Conservation (phyloP, 2,888 invertebrate genomes). For the Parnassius apollo region DNA sequence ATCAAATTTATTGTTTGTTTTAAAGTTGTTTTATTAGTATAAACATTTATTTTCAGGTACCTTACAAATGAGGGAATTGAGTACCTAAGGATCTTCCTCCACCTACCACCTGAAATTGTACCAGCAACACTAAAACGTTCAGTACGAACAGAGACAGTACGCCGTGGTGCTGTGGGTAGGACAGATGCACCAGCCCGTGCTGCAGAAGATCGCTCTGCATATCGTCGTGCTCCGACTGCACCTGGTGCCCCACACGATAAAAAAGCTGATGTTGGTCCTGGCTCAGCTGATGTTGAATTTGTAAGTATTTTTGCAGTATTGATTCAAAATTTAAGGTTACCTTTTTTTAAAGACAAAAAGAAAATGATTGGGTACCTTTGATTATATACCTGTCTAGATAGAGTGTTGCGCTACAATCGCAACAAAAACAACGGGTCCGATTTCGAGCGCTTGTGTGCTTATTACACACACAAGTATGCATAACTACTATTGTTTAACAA, state of each 20-base stretch:
- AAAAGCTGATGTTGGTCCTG: conserved; percentile 98
- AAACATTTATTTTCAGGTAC: conserved; percentile 81
- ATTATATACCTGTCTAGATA: too few species aligned
- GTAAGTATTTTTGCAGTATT: conserved; percentile 56
- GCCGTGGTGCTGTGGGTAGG: conserved; percentile 87
- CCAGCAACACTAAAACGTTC: conserved; percentile 98
- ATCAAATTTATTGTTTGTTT: conserved; percentile 85
- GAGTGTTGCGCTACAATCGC: too few species aligned
- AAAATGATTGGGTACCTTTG: too few species aligned
- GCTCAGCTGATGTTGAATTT: conserved; percentile 95
- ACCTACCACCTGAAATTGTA: conserved; percentile 99
- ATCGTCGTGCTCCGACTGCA: conserved; percentile 87
- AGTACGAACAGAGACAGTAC: conserved; percentile 90
- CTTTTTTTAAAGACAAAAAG: too few species aligned
- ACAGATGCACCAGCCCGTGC: conserved; percentile 87
- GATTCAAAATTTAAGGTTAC: too few species aligned
- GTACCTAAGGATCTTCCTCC: conserved; percentile 96
- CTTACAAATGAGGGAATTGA: conserved; percentile 99
- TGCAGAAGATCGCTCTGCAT: conserved; percentile 91
- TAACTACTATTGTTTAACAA: too few species aligned
- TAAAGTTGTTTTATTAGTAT: conserved; percentile 99
- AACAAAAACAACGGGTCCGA: too few species aligned
- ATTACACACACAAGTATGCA: too few species aligned
- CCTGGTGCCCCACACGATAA: conserved; percentile 88
- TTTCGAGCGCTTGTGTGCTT: too few species aligned